Conservation (phyloP, 2,113 vertebrate genomes). For the Chionodraco myersi region DNA sequence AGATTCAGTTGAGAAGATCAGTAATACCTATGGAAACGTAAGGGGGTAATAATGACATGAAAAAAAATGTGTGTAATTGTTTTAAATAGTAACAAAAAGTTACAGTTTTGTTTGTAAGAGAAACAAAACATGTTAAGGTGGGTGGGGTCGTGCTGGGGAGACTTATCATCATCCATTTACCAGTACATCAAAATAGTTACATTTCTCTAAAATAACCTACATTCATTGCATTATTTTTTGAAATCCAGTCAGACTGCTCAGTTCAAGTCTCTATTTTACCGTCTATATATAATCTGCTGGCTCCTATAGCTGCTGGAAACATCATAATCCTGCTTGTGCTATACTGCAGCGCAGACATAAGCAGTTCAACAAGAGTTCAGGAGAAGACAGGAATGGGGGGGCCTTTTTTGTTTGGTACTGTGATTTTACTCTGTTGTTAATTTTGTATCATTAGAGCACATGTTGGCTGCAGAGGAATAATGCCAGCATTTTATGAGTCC, state of each 20-base stretch:
- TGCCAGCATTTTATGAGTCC: constrained; percentile 13
- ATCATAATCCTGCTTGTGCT: constrained; percentile 49
- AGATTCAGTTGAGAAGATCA: background rate
- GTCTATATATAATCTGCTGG: constrained; percentile 46
- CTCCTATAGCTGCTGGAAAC: constrained; percentile 39
- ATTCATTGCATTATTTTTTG: constrained; percentile 26
- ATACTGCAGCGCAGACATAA: constrained; percentile 46
- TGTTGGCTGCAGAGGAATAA: constrained; percentile 21
- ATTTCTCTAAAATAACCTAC: background rate
- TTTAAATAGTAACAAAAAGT: background rate
- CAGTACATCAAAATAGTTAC: background rate
- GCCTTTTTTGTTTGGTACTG: constrained; percentile 3
- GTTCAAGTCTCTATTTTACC: constrained; percentile 24
- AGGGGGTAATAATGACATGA: background rate
- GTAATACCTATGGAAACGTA: background rate
- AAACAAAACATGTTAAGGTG: background rate
- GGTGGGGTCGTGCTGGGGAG: background rate
- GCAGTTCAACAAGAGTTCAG: constrained; percentile 69
- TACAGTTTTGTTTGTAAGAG: background rate
- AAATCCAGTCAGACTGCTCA: constrained; percentile 41
- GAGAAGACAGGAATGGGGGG: constrained; percentile 8
- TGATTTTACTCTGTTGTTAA: constrained; percentile 34
- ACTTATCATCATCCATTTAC: constrained; percentile 1
- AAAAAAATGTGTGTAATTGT: background rate
- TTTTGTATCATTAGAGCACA: constrained; percentile 32